phyloP scores from a whole-genome alignment of 2,888 invertebrate genomes.

The Gymnoscelis rufifasciata region DNA sequence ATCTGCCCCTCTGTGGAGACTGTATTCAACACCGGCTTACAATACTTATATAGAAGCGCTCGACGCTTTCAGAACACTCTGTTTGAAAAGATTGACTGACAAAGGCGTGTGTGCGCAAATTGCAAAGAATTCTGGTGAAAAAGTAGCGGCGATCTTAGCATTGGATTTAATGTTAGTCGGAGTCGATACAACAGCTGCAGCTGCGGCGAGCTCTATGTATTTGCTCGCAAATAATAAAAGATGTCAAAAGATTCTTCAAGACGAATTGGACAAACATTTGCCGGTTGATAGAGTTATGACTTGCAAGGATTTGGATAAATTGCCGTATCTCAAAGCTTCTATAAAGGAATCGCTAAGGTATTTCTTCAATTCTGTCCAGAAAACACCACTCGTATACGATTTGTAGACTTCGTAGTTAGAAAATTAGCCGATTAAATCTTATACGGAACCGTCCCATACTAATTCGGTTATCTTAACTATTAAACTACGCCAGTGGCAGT shows the following conservation, averaged over 20 bases:
- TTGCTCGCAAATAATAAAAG: slow-evolving; percentile 85
- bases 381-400: background rate
- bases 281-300: slow-evolving; percentile 77
- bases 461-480: slow-evolving; percentile 32
- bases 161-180: slow-evolving; percentile 89
- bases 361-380: slow-evolving; percentile 6
- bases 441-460: slow-evolving; percentile 21
- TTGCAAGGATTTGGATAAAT: slow-evolving; percentile 79
- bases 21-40: slow-evolving; percentile 84
- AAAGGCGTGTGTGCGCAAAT: slow-evolving; percentile 68
- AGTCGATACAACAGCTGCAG: slow-evolving; percentile 89
- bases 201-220: slow-evolving; percentile 86
- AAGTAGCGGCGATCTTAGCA: slow-evolving; percentile 83
- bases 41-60: slow-evolving; percentile 84
- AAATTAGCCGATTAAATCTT: slow-evolving; percentile 20
- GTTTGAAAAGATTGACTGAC: slow-evolving; percentile 63
- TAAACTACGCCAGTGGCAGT: slow-evolving; percentile 39
- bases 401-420: slow-evolving; percentile 7
- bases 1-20: slow-evolving; percentile 85
- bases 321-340: slow-evolving; percentile 86
- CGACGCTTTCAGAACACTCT: slow-evolving; percentile 84
- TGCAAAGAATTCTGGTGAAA: slow-evolving; percentile 54
- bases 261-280: slow-evolving; percentile 80
- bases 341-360: slow-evolving; percentile 88
- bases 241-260: slow-evolving; percentile 81